Conservation (phyloP, 2,113 vertebrate species). For the Papio anubis region DNA sequence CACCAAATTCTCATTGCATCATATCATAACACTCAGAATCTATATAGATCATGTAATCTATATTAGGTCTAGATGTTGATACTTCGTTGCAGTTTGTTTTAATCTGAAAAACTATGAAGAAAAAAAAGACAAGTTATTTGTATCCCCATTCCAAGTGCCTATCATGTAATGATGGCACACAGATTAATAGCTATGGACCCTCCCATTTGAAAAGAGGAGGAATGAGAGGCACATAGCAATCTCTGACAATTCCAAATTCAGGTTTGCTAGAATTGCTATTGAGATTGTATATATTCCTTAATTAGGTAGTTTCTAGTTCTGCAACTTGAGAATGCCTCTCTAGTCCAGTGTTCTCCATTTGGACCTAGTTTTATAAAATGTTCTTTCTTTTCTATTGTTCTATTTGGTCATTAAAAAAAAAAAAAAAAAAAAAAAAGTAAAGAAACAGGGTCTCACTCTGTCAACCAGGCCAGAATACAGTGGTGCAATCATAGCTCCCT, state of each 20-base stretch:
- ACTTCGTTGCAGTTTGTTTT: not conserved
- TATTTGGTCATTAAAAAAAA: fast-evolving
- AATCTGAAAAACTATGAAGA: not conserved
- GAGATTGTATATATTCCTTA: fast-evolving
- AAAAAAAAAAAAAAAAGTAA: too few species aligned
- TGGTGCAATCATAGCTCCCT: too few species aligned
- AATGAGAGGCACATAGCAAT: not conserved
- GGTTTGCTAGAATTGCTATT: not conserved
- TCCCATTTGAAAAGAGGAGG: not conserved
- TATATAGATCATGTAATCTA: not conserved
- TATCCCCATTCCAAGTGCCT: fast-evolving
- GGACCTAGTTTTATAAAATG: not conserved
- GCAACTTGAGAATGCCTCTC: not conserved
- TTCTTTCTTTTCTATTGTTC: not conserved
- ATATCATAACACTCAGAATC: not conserved
- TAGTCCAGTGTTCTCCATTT: not conserved
- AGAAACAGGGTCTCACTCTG: too few species aligned
- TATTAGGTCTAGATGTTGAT: not conserved
- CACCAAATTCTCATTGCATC: not conserved
- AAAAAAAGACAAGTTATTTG: not conserved
- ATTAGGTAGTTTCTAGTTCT: not conserved
- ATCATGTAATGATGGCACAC: not conserved
- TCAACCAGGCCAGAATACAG: too few species aligned
- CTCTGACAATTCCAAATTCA: not conserved
- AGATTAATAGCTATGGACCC: not conserved